Base-by-base conservation (phyloP, 2,113 vertebrate species). In the Gallinago media region DNA sequence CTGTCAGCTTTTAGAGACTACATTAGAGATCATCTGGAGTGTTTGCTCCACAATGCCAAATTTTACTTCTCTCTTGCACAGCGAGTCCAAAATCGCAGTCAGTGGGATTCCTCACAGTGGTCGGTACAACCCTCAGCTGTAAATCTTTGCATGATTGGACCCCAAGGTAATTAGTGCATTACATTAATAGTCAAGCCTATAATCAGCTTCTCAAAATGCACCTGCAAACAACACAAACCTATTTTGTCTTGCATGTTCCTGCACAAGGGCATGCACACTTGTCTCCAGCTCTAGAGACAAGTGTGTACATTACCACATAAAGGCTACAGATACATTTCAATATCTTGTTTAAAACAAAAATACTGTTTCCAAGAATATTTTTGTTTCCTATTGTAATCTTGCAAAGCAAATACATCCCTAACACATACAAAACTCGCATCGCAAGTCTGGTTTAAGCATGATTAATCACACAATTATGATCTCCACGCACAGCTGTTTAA, bases 11-110 rank as follows among this genome's bases (percentile, higher is more conserved):
- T 96, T 84, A 44, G 40, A 95, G 65, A 80, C 73, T 83, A 75
- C 70, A 52, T 85, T 87, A 95, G 88, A 89, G 83, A 96, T 97
- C 95, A 95, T 95, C 95, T 95, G 95, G 95, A 92, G 92, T 74
- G 72, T 94, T 92, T 67, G 88, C 52, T 93, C 36, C 68, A 81
- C 12, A 11, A 75, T 93, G 96, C 90, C 96, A 95, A 92, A 66
- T 95, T 85, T 86, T 65, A 80, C 46, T 92, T 84, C 27, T 66
- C 77, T 90, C 40, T 71, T 54, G 34, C 65, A 92, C 38, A 87
- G 52, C 0, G 1, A 91, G 29, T 84, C 93, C 76, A 89, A 94
- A 97, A 65, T 89, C 15, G 1, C 68, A 88, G 82, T 79, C 87
- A 85, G 87, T 50, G 54, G 70, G 91, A 70, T 66, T 85, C 72